Conservation (phyloP, 2,888 invertebrate genomes). For the Amaurobius ferox region DNA sequence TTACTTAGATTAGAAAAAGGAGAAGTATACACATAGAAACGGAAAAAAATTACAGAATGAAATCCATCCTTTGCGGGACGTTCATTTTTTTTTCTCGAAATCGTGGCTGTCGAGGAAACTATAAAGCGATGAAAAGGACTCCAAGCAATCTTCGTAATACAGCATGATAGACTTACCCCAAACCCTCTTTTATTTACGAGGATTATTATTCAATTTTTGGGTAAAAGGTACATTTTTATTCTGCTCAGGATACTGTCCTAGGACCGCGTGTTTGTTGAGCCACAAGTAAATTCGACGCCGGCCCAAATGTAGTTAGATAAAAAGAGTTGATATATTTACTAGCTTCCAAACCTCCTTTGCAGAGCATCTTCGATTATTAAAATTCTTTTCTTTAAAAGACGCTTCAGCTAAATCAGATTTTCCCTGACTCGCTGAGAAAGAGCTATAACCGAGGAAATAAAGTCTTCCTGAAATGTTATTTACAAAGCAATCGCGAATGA, state of each 20-base stretch:
- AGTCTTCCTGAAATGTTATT: background rate
- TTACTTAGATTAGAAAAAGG: constrained; percentile 64
- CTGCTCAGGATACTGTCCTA: background rate
- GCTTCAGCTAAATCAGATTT: background rate
- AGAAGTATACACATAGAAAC: constrained; percentile 15
- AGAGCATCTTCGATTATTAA: constrained; percentile 9
- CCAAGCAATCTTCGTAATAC: constrained; percentile 44
- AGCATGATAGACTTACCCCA: constrained; percentile 39
- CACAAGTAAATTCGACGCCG: constrained; percentile 1
- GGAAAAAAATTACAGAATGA: constrained; percentile 21
- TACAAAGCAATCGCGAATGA: too few species aligned
- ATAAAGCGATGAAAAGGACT: constrained; percentile 29
- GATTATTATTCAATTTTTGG: constrained; percentile 12
- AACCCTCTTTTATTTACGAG: constrained; percentile 49
- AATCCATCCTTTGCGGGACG: constrained; percentile 27
- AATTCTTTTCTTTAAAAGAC: background rate
- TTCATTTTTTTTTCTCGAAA: constrained; percentile 25
- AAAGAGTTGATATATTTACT: constrained; percentile 8
- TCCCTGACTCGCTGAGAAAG: background rate
- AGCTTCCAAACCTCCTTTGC: background rate
- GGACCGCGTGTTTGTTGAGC: background rate
- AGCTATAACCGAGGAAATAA: background rate
- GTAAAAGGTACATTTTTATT: constrained; percentile 13
- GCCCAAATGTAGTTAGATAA: background rate
- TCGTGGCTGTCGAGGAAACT: constrained; percentile 39